Conservation (phyloP, 2,888 invertebrate genomes). For the Limnephilus marmoratus region DNA sequence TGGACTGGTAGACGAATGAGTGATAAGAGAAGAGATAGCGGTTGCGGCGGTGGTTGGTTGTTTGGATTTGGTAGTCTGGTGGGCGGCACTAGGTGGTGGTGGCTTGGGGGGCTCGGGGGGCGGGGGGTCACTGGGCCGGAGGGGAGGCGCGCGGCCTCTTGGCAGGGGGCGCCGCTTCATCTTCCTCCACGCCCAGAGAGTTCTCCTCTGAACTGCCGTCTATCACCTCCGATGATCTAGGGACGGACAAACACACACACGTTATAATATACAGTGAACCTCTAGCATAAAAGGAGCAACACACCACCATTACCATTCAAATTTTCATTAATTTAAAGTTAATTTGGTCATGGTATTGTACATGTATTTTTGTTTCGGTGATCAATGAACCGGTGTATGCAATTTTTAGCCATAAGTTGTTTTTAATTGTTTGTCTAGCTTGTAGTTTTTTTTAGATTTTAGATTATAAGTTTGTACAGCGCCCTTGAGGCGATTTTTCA, state of each 20-base stretch:
- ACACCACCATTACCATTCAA: too few relatives aligned
- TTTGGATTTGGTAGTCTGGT: constrained; percentile 70
- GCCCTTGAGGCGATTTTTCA: too few relatives aligned
- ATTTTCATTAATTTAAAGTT: too few relatives aligned
- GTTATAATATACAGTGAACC: neutral
- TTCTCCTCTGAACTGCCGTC: constrained; percentile 77
- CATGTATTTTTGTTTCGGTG: too few relatives aligned
- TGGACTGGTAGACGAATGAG: neutral
- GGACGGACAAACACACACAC: neutral
- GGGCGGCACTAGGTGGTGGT: constrained; percentile 69
- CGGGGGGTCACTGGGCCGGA: constrained; percentile 71
- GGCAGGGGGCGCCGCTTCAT: constrained; percentile 71
- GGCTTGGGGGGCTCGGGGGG: constrained; percentile 67
- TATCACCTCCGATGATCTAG: constrained; percentile 73
- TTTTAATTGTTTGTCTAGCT: too few relatives aligned
- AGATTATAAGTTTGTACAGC: too few relatives aligned
- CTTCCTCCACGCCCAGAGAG: constrained; percentile 73
- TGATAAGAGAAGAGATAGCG: neutral
- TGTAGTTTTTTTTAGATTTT: too few relatives aligned
- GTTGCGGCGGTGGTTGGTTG: neutral
- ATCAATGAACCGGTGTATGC: too few relatives aligned
- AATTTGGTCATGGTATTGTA: too few relatives aligned
- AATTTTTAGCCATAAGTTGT: too few relatives aligned
- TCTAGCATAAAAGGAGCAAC: neutral
- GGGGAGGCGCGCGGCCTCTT: constrained; percentile 76